Evolutionary conservation across 2,797 vertebrate genomes (phyloP).

Genomic region (Trematomus bernacchii): DNA sequence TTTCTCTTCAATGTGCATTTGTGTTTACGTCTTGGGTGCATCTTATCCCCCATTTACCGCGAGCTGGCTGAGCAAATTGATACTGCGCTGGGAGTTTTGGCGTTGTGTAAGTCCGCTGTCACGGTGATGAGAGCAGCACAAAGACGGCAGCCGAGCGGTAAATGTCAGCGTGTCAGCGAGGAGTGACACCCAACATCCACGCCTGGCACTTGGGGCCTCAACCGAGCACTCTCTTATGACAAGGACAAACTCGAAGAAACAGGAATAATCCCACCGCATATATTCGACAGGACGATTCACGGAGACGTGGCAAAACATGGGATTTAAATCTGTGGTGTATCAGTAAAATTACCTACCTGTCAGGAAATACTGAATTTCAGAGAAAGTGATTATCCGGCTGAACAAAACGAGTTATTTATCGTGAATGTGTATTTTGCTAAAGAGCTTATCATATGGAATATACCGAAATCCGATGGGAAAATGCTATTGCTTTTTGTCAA

Average conservation of each 20-base stretch:
- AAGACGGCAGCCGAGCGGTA: conserved; percentile 55
- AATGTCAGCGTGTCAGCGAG: conserved; percentile 78
- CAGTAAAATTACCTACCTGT: conserved; percentile 13
- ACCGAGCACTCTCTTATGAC: conserved; percentile 46
- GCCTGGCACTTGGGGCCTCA: conserved; percentile 26
- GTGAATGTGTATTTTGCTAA: conserved; percentile 3
- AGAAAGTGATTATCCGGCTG: too few relatives aligned
- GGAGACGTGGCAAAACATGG: conserved; percentile 5
- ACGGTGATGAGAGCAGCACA: conserved; percentile 69
- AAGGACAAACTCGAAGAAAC: conserved; percentile 49
- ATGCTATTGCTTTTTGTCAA: too few relatives aligned
- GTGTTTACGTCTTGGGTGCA: conserved; percentile 8
- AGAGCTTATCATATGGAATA: too few relatives aligned
- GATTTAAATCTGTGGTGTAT: conserved; percentile 7
- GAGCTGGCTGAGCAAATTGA: conserved; percentile 59
- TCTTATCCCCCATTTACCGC: conserved; percentile 36
- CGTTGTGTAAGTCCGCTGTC: conserved; percentile 68
- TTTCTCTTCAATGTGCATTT: conserved; percentile 8
- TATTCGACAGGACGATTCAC: conserved; percentile 10
- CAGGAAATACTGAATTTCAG: conserved; percentile 24
- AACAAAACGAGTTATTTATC: too few relatives aligned
- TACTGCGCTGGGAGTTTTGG: conserved; percentile 54
- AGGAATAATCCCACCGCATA: conserved; percentile 51
- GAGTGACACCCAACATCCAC: conserved; percentile 61
- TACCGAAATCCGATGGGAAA: too few relatives aligned